phyloP scores from a whole-genome alignment of 2,797 vertebrate species.

The Lindbergichthys nudifrons region DNA sequence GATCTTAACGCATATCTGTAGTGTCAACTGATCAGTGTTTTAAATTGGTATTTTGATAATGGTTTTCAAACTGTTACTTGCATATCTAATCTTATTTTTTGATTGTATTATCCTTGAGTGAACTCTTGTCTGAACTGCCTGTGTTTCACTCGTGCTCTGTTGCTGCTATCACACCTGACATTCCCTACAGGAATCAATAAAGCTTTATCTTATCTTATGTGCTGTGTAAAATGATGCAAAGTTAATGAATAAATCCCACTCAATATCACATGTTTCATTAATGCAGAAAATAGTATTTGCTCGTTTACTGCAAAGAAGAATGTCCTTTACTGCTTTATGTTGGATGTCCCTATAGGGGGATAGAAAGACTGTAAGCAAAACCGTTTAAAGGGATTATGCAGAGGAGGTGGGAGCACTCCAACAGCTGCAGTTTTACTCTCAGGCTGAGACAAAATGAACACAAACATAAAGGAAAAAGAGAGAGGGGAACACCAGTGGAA shows the following conservation, averaged over 20 bases:
- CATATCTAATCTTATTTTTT: too few relatives aligned
- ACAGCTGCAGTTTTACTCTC: neutral
- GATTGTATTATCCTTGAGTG: too few relatives aligned
- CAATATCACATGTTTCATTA: neutral
- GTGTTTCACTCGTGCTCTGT: too few relatives aligned
- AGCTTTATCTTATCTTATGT: too few relatives aligned
- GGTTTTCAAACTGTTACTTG: too few relatives aligned
- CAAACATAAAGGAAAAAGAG: neutral
- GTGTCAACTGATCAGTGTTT: too few relatives aligned
- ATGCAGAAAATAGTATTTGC: neutral
- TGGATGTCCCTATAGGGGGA: neutral
- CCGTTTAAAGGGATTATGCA: neutral
- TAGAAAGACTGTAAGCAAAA: neutral
- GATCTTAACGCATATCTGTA: too few relatives aligned
- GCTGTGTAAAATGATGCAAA: neutral
- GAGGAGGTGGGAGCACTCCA: neutral
- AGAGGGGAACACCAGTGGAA: neutral
- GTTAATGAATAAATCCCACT: neutral
- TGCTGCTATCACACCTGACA: too few relatives aligned
- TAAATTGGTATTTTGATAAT: too few relatives aligned
- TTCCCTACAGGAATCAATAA: too few relatives aligned
- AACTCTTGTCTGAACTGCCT: too few relatives aligned
- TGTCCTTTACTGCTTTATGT: neutral
- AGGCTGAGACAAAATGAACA: neutral
- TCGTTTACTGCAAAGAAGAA: neutral